A percentile compares a stretch with the other conserved stretches of the same genome.
Evolutionary conservation across 2,888 invertebrate species (phyloP).

Genomic region (Chorisops tibialis): DNA sequence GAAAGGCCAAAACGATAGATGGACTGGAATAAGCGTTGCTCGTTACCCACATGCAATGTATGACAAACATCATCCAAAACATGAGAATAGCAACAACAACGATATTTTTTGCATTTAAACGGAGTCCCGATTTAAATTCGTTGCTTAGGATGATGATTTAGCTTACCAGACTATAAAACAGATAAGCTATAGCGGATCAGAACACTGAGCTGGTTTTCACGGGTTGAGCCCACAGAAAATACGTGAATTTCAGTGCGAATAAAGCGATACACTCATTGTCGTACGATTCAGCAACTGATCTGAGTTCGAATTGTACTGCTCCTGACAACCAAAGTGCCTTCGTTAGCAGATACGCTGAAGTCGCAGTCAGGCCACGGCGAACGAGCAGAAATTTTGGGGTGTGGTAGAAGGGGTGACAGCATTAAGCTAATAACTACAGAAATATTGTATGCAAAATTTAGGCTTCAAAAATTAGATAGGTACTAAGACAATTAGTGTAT

Average conservation of each 20-base stretch:
- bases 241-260: constrained; percentile 97
- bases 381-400: constrained; percentile 36
- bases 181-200: constrained; percentile 82
- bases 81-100: constrained; percentile 87
- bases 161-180: constrained; percentile 69
- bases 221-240: constrained; percentile 96
- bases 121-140: constrained; percentile 60
- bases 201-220: constrained; percentile 97
- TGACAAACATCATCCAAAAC: constrained; percentile 92
- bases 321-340: constrained; percentile 96
- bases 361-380: constrained; percentile 92
- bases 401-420: too few relatives aligned
- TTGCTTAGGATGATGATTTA: constrained; percentile 73
- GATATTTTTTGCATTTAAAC: constrained; percentile 87
- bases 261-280: constrained; percentile 99
- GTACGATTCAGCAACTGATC: constrained; percentile 98
- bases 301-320: constrained; percentile 96
- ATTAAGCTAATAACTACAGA: too few relatives aligned
- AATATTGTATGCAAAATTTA: too few relatives aligned
- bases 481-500: too few relatives aligned
- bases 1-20: constrained; percentile 96
- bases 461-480: too few relatives aligned
- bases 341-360: constrained; percentile 95
- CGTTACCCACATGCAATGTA: constrained; percentile 99
- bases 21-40: constrained; percentile 99